phyloP scores from a whole-genome alignment of 2,113 vertebrate species.

The Suncus etruscus region DNA sequence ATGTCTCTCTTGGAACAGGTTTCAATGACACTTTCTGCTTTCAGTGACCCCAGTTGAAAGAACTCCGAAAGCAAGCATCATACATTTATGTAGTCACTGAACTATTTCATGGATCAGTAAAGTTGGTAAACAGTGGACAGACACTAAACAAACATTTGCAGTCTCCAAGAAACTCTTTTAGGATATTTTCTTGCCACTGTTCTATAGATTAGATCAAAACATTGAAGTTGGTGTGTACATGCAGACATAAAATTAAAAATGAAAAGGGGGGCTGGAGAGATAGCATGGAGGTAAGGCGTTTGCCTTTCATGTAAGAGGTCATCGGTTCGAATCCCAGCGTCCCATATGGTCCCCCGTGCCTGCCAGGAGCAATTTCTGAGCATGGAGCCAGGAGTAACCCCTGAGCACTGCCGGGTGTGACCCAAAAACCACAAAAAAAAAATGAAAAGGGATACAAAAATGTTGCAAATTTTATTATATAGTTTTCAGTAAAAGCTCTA shows the following conservation, averaged over 20 bases:
- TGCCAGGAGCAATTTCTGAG: too few species aligned
- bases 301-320: too few species aligned
- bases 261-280: too few species aligned
- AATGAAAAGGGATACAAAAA: neutral
- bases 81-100: conserved; percentile 5
- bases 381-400: too few species aligned
- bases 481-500: neutral
- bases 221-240: conserved; percentile 26
- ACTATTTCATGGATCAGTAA: conserved; percentile 40
- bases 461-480: neutral
- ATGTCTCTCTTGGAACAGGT: neutral
- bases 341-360: too few species aligned
- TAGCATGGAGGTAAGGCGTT: too few species aligned
- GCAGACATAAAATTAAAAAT: neutral
- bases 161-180: conserved; percentile 32
- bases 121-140: conserved; percentile 37
- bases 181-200: conserved; percentile 26
- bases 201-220: neutral
- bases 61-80: conserved; percentile 22
- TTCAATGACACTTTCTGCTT: conserved; percentile 2
- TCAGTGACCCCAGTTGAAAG: conserved; percentile 26
- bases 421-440: too few species aligned
- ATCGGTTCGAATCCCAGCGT: too few species aligned
- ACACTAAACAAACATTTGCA: conserved; percentile 28
- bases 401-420: too few species aligned